These are phyloP conservation scores for Mycetomoellerius zeteki DNA, from an alignment of 1,140 invertebrate species.

Conservation along the genomic window DNA sequence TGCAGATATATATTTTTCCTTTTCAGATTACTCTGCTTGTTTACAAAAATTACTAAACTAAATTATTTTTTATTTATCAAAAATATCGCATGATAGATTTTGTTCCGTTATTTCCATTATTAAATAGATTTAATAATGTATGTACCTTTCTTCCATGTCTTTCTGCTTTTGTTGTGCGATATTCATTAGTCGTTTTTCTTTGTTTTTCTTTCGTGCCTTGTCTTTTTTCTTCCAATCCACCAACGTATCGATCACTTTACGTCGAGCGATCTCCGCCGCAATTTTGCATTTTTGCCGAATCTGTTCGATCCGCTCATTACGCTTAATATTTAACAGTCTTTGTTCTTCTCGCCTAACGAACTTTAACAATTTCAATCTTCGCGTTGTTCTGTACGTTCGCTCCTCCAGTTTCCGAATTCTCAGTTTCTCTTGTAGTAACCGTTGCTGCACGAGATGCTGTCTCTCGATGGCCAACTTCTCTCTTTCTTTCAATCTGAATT, in stretches of 20 bases:
- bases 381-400: conserved; percentile 23
- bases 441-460: background rate
- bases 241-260: conserved; percentile 64
- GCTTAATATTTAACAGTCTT: conserved; percentile 44
- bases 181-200: conserved; percentile 43
- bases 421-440: conserved; percentile 30
- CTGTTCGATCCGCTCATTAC: conserved; percentile 9
- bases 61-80: background rate
- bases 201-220: conserved; percentile 45
- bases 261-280: conserved; percentile 42
- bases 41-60: background rate
- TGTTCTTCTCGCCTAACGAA: conserved; percentile 39
- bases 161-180: conserved; percentile 67
- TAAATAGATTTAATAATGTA: conserved; percentile 43
- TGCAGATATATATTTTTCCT: no score
- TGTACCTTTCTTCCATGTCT: conserved; percentile 69
- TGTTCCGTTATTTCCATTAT: background rate
- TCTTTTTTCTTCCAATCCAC: conserved; percentile 69
- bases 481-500: conserved; percentile 56
- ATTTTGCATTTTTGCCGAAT: conserved; percentile 61
- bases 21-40: background rate
- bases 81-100: background rate
- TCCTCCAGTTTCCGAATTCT: conserved; percentile 37
- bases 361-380: conserved; percentile 46
- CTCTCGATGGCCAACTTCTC: conserved; percentile 17